Percentiles rank a stretch among this genome's conserved stretches.
These are phyloP conservation scores for Habropoda laboriosa DNA, from an alignment of 1,140 invertebrate species.

Conservation along the genomic window DNA sequence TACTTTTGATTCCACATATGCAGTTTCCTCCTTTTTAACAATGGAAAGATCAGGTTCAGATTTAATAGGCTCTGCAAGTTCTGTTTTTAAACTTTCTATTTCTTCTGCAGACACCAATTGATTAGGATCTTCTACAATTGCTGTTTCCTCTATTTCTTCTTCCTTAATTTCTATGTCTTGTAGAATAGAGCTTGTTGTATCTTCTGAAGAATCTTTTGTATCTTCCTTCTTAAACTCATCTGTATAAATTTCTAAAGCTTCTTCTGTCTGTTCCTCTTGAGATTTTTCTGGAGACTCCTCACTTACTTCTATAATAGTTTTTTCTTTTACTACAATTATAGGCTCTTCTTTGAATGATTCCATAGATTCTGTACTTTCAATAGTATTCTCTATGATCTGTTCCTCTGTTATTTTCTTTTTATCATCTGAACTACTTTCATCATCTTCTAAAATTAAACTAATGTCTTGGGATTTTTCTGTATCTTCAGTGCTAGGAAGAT, in stretches of 20 bases:
- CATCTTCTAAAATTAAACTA: conserved; percentile 70
- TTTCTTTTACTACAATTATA: conserved; percentile 45
- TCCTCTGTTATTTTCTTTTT: conserved; percentile 62
- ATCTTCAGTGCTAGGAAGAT: conserved; percentile 64
- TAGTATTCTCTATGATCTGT: conserved; percentile 53
- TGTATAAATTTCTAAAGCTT: conserved; percentile 46
- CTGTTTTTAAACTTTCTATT: conserved; percentile 30
- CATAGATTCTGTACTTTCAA: conserved; percentile 59
- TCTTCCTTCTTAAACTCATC: conserved; percentile 62
- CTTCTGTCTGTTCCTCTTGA: conserved; percentile 45
- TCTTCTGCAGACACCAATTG: conserved; percentile 26
- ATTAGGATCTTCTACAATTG: conserved; percentile 23
- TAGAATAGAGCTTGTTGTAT: conserved; percentile 46
- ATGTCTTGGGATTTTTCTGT: conserved; percentile 73
- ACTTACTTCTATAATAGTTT: conserved; percentile 43
- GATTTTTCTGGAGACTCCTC: conserved; percentile 46
- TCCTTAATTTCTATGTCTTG: conserved; percentile 61
- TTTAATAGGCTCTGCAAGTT: conserved; percentile 42
- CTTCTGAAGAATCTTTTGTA: conserved; percentile 58
- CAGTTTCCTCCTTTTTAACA: conserved; percentile 54
- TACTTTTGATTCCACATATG: conserved; percentile 37
- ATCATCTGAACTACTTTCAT: conserved; percentile 62
- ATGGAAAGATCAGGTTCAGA: conserved; percentile 12
- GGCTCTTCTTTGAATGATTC: conserved; percentile 63
- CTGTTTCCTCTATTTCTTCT: conserved; percentile 48